These are phyloP conservation scores for Clarias macrocephalus DNA, from an alignment of 2,113 vertebrate genomes.

Conservation along the genomic window DNA sequence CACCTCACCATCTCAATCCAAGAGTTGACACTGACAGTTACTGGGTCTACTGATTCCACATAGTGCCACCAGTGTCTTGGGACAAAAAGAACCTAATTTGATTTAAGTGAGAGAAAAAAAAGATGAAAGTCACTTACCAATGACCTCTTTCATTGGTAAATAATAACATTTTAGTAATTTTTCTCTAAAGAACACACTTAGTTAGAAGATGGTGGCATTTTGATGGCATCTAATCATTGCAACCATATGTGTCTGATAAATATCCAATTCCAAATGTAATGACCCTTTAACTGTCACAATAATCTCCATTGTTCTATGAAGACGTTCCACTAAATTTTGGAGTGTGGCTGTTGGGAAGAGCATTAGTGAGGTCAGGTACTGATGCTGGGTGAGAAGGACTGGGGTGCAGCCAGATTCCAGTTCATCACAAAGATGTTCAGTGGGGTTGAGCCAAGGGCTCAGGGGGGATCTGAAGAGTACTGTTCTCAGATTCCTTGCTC, in stretches of 20 bases:
- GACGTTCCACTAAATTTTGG: neutral
- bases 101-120: neutral
- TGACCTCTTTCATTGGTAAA: neutral
- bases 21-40: constrained; percentile 93
- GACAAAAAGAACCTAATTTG: constrained; percentile 85
- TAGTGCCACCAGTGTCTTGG: constrained; percentile 98
- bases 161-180: neutral
- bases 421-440: neutral
- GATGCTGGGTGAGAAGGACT: neutral
- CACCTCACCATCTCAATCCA: constrained; percentile 91
- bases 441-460: neutral
- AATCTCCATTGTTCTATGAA: neutral
- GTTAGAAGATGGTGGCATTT: neutral
- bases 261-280: neutral
- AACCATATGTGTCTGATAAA: neutral
- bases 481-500: neutral
- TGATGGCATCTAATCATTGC: neutral
- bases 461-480: neutral
- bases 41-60: constrained; percentile 87
- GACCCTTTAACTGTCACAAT: neutral
- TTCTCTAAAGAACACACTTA: neutral
- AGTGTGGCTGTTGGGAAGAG: neutral
- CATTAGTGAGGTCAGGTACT: neutral
- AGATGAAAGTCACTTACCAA: neutral
- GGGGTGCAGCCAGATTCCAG: neutral